phyloP scores from a whole-genome alignment of 2,797 vertebrate genomes.

The Limnodromus scolopaceus region DNA sequence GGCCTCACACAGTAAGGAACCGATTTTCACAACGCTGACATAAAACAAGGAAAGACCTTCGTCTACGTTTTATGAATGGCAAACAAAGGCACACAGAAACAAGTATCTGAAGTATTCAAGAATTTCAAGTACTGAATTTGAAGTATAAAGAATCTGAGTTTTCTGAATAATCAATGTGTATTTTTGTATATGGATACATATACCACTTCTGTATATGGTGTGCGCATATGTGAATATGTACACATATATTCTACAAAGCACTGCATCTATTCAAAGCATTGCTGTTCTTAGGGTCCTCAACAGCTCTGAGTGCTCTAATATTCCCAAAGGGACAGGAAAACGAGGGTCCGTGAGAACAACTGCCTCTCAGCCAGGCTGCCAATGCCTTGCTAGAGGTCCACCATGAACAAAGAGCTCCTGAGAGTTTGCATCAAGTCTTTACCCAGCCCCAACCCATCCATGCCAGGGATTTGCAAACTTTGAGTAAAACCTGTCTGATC shows the following conservation, averaged over 20 bases:
- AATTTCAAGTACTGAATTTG: not conserved
- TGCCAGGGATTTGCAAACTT: not conserved
- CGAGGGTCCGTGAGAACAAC: not conserved
- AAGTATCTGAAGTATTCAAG: not conserved
- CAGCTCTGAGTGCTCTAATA: not conserved
- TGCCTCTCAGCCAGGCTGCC: rapidly evolving
- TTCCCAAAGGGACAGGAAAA: not conserved
- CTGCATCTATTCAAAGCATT: not conserved
- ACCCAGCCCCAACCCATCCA: not conserved
- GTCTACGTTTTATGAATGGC: not conserved
- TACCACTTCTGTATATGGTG: rapidly evolving
- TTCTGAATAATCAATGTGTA: not conserved
- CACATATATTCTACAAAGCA: not conserved
- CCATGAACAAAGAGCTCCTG: not conserved
- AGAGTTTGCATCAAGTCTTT: rapidly evolving
- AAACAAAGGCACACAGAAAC: not conserved
- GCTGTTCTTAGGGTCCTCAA: not conserved
- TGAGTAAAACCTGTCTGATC: not conserved
- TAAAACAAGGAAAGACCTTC: not conserved
- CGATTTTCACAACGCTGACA: not conserved
- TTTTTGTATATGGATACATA: not conserved
- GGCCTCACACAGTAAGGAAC: not conserved
- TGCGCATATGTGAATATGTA: not conserved
- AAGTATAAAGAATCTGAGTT: not conserved
- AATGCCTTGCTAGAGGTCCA: not conserved